Percentiles rank a stretch among this genome's conserved stretches.
phyloP scores from a whole-genome alignment of 1,140 invertebrate genomes.

The Steinernema khuongi region DNA sequence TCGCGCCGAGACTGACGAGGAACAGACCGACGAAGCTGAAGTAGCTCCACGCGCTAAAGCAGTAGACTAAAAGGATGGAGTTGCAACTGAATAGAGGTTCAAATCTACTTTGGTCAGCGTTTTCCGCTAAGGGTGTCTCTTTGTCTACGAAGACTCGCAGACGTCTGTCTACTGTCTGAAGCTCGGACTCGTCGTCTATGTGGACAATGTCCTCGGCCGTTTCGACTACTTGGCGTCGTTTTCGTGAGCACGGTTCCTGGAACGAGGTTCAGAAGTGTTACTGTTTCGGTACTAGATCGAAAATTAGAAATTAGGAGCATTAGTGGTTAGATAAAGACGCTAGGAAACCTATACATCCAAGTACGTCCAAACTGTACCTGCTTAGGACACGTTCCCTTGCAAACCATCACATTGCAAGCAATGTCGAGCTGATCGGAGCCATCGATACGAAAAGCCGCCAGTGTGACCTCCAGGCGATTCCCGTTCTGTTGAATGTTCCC shows the following conservation, averaged over 20 bases:
- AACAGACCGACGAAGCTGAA: not conserved
- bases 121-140: not conserved
- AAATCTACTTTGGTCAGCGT: not conserved
- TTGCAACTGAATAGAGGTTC: not conserved
- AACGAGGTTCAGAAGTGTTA: not conserved
- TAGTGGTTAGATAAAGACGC: too few species aligned
- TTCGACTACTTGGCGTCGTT: conserved; percentile 17
- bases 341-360: too few species aligned
- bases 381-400: conserved; percentile 26
- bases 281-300: not conserved
- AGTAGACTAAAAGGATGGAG: not conserved
- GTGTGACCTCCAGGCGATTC: conserved; percentile 41
- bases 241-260: conserved; percentile 17
- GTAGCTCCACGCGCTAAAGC: not conserved
- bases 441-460: conserved; percentile 50
- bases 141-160: conserved; percentile 38
- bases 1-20: not conserved
- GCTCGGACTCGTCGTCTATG: conserved; percentile 21
- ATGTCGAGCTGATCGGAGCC: conserved; percentile 51
- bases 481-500: conserved; percentile 34
- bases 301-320: too few species aligned
- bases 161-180: conserved; percentile 40
- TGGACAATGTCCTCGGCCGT: not conserved
- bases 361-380: not conserved
- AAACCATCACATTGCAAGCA: conserved; percentile 44